These are phyloP conservation scores for Dendrolimus houi DNA, from an alignment of 2,888 invertebrate species.

Conservation along the genomic window DNA sequence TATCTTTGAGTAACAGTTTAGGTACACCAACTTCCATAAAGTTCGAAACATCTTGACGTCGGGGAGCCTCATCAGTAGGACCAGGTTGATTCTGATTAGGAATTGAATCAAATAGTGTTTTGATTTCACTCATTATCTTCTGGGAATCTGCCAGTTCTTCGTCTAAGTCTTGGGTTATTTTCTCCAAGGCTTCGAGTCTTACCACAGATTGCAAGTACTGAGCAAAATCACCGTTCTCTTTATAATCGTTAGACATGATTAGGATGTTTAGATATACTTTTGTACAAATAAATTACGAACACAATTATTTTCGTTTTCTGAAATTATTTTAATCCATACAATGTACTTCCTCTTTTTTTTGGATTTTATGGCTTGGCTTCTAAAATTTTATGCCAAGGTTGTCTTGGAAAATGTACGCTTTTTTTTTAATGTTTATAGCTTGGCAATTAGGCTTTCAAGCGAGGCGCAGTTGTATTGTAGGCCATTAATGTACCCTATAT, in stretches of 20 bases:
- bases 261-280: background rate
- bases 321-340: too few species aligned
- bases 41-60: slow-evolving; percentile 39
- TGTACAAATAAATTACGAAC: too few species aligned
- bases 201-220: slow-evolving; percentile 44
- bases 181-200: slow-evolving; percentile 48
- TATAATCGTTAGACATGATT: slow-evolving; percentile 7
- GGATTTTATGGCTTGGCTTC: too few species aligned
- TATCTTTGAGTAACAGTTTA: slow-evolving; percentile 47
- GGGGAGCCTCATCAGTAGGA: slow-evolving; percentile 6
- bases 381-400: too few species aligned
- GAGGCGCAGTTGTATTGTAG: too few species aligned
- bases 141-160: slow-evolving; percentile 53
- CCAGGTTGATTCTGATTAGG: slow-evolving; percentile 15
- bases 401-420: too few species aligned
- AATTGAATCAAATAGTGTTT: slow-evolving; percentile 38
- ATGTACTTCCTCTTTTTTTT: too few species aligned
- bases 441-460: too few species aligned
- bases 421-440: too few species aligned
- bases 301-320: too few species aligned
- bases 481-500: too few species aligned
- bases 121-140: slow-evolving; percentile 48
- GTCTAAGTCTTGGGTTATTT: slow-evolving; percentile 48
- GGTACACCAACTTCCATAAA: slow-evolving; percentile 44
- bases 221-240: slow-evolving; percentile 27